Percentiles rank a stretch among this genome's conserved stretches.
Conservation (phyloP, 2,888 invertebrate species). For the Anaspis maculata region DNA sequence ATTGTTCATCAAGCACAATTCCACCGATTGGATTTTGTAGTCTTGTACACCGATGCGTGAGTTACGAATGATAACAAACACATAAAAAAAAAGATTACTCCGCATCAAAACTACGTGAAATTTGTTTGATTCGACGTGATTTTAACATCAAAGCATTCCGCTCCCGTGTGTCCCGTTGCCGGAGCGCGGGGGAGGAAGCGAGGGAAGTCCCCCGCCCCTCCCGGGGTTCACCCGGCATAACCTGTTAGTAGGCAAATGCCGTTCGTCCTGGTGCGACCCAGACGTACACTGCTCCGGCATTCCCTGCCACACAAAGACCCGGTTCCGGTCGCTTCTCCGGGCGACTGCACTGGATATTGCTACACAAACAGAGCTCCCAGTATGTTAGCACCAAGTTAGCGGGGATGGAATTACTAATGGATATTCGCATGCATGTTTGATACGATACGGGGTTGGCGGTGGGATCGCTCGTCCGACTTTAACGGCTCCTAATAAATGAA, state of each 20-base stretch:
- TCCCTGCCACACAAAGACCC: slow-evolving; percentile 25
- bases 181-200: too few species aligned
- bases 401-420: slow-evolving; percentile 37
- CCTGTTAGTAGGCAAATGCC: slow-evolving; percentile 35
- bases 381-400: slow-evolving; percentile 37
- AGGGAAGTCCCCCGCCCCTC: too few species aligned
- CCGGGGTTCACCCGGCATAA: too few species aligned
- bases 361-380: slow-evolving; percentile 35
- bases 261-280: slow-evolving; percentile 22
- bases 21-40: too few species aligned
- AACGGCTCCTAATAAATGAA: slow-evolving; percentile 32
- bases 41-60: too few species aligned
- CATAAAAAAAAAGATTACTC: too few species aligned
- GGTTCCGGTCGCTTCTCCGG: slow-evolving; percentile 14
- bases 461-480: slow-evolving; percentile 29
- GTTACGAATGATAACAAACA: too few species aligned
- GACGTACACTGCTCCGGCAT: slow-evolving; percentile 12
- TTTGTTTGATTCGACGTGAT: too few species aligned
- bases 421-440: slow-evolving; percentile 35
- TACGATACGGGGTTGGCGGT: slow-evolving; percentile 30
- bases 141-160: too few species aligned
- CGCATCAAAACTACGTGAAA: too few species aligned
- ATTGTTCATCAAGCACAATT: too few species aligned
- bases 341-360: slow-evolving; percentile 29
- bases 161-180: too few species aligned